Evolutionary conservation across 2,113 vertebrate species (phyloP).

Genomic region (Motacilla tschutschensis): DNA sequence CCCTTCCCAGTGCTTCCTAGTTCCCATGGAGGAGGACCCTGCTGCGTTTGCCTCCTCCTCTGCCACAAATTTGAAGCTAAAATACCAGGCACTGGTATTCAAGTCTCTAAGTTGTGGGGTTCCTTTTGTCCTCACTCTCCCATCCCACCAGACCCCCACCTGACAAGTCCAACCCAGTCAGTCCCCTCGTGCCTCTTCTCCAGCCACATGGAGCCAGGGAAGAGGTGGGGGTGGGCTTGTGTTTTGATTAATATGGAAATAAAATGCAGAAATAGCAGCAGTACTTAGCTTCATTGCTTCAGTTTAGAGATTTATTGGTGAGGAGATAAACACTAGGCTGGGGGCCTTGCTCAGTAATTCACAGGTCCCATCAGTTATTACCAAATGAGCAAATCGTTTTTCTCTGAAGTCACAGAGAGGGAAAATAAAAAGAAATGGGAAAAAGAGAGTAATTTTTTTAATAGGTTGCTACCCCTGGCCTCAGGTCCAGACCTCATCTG

Average conservation of each 20-base stretch:
- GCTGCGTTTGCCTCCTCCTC: not conserved
- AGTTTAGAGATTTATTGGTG: conserved; percentile 65
- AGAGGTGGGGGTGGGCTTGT: not conserved
- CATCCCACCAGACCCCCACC: too few relatives aligned
- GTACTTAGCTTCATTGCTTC: conserved; percentile 58
- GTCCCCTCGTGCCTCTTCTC: not conserved
- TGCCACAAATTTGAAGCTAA: not conserved
- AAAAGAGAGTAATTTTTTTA: not conserved
- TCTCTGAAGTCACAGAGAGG: conserved; percentile 3
- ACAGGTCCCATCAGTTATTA: conserved; percentile 34
- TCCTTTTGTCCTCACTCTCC: not conserved
- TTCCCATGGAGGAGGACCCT: not conserved
- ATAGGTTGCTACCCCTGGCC: not conserved
- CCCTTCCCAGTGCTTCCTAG: not conserved
- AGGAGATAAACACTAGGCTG: conserved; percentile 58
- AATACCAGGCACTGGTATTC: not conserved
- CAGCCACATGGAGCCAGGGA: not conserved
- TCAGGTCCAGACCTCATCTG: not conserved
- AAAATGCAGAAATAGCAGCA: conserved; percentile 53
- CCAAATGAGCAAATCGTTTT: conserved; percentile 58
- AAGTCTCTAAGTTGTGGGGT: not conserved
- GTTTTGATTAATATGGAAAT: conserved; percentile 71
- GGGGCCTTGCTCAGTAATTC: conserved; percentile 45
- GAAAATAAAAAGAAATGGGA: fast-evolving
- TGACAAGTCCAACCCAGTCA: fast-evolving